Evolutionary conservation across 2,888 invertebrate genomes (phyloP).

Genomic region (Scelioninae gen. 2): DNA sequence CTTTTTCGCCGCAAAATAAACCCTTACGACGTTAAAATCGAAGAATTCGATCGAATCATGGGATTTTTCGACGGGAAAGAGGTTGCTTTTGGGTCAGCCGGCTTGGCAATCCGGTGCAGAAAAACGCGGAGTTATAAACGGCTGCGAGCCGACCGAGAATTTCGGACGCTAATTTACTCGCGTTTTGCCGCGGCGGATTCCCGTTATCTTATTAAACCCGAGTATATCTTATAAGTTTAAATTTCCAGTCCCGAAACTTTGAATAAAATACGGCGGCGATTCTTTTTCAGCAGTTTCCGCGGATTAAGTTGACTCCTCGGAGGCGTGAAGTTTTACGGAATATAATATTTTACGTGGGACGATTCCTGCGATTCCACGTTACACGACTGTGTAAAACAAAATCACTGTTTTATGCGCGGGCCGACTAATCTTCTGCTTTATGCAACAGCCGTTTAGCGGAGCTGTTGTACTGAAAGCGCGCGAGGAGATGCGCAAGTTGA

Average conservation of each 20-base stretch:
- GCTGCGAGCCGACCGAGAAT: too few relatives aligned
- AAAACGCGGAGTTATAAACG: too few relatives aligned
- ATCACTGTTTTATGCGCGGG: slow-evolving; percentile 38
- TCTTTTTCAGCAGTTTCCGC: slow-evolving; percentile 41
- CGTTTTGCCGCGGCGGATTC: too few relatives aligned
- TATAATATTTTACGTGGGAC: slow-evolving; percentile 41
- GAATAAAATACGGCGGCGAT: slow-evolving; percentile 51
- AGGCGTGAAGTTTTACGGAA: slow-evolving; percentile 45
- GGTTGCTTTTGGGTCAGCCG: too few relatives aligned
- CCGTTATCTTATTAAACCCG: too few relatives aligned
- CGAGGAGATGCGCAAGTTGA: slow-evolving; percentile 14
- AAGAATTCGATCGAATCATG: too few relatives aligned
- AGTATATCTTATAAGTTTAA: slow-evolving; percentile 56
- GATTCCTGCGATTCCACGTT: slow-evolving; percentile 36
- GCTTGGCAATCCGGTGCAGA: too few relatives aligned
- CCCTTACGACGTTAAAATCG: too few relatives aligned
- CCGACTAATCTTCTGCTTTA: slow-evolving; percentile 44
- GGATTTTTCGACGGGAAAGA: too few relatives aligned
- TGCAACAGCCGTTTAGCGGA: slow-evolving; percentile 27
- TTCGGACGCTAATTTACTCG: too few relatives aligned
- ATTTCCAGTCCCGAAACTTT: slow-evolving; percentile 51
- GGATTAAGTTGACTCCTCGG: slow-evolving; percentile 50
- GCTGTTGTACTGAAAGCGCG: slow-evolving; percentile 14
- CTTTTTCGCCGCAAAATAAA: too few relatives aligned
- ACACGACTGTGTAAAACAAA: slow-evolving; percentile 40